Conservation (phyloP, 2,113 vertebrate species). For the Anthoscopus minutus region DNA sequence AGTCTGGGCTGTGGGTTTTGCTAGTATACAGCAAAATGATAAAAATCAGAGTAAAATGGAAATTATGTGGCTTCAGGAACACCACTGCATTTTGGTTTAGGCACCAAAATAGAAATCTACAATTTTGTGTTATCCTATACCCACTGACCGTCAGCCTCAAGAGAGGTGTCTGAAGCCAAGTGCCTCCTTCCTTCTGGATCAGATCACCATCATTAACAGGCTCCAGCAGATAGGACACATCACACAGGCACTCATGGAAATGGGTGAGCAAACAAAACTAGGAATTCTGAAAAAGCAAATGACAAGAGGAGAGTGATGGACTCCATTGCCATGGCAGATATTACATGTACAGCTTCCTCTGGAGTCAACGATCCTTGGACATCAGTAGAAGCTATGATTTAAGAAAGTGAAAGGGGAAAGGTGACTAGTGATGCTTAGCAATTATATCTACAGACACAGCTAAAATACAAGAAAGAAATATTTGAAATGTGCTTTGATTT, state of each 20-base stretch:
- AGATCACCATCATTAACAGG: neutral
- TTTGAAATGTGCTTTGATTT: constrained; percentile 59
- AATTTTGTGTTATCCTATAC: neutral
- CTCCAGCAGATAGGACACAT: neutral
- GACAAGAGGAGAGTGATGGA: neutral
- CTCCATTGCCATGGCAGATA: neutral
- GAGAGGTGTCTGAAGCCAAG: neutral
- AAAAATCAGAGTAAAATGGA: neutral
- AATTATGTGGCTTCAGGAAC: neutral
- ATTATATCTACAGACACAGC: neutral
- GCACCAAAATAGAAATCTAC: neutral
- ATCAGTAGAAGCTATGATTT: neutral
- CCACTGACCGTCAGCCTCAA: neutral
- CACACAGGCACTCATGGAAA: neutral
- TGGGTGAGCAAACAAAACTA: neutral
- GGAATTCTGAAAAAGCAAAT: neutral
- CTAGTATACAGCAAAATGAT: neutral
- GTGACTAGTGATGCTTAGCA: neutral
- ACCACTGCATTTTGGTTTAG: neutral
- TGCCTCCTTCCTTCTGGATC: neutral
- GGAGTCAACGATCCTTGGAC: neutral
- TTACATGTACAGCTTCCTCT: neutral
- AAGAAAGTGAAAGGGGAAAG: neutral
- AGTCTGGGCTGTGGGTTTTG: neutral
- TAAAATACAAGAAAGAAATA: neutral